Evolutionary conservation across 2,797 vertebrate species (phyloP).

Genomic region (Enteromius unitaeniatus): DNA sequence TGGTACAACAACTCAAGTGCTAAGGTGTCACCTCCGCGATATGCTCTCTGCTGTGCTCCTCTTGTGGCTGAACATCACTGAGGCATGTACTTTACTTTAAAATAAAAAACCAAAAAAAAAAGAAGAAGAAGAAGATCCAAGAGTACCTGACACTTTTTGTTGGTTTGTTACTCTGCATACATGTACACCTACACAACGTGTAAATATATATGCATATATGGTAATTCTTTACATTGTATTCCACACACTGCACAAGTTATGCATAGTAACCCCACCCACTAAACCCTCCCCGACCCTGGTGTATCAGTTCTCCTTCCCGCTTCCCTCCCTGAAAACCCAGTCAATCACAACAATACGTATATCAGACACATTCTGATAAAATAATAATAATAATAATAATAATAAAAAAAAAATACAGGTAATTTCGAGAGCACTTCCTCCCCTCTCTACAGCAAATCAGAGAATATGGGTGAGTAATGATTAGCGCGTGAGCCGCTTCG

Average conservation of each 20-base stretch:
- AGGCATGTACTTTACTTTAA: constrained; percentile 94
- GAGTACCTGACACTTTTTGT: constrained; percentile 83
- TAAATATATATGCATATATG: constrained; percentile 80
- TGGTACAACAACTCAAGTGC: constrained; percentile 94
- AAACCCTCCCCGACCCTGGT: constrained; percentile 69
- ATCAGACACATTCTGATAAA: constrained; percentile 92
- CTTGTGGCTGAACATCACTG: constrained; percentile 85
- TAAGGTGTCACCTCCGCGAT: constrained; percentile 85
- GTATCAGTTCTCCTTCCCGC: constrained; percentile 44
- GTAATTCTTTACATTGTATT: constrained; percentile 77
- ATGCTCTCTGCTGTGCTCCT: constrained; percentile 60
- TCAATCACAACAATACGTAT: constrained; percentile 91
- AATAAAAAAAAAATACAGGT: constrained; percentile 70
- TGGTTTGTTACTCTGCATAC: constrained; percentile 74
- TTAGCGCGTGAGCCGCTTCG: constrained; percentile 35
- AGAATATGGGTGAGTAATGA: constrained; percentile 66
- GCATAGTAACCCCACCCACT: constrained; percentile 88
- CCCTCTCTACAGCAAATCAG: constrained; percentile 70
- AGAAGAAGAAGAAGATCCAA: constrained; percentile 76
- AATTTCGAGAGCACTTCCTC: constrained; percentile 70
- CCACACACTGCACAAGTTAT: constrained; percentile 95
- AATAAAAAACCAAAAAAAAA: constrained; percentile 80
- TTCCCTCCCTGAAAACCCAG: constrained; percentile 63
- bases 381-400: constrained; percentile 47
- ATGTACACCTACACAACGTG: constrained; percentile 77